A percentile compares a stretch with the other conserved stretches of the same genome.
Conservation (phyloP, 2,113 vertebrate species). For the Channa maculata region DNA sequence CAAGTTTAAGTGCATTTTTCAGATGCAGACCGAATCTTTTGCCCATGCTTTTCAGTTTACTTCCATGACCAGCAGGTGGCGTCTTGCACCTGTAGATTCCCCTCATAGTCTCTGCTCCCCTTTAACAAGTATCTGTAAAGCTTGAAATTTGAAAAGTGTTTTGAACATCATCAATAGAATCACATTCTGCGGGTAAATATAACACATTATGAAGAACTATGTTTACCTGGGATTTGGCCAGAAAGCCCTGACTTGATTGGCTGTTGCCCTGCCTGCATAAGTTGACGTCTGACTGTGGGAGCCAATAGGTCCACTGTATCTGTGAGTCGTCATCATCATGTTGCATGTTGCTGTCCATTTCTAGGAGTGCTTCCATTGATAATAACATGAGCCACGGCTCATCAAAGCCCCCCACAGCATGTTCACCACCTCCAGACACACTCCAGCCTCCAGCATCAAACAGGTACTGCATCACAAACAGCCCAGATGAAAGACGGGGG, state of each 20-base stretch:
- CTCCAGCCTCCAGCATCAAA: slow-evolving; percentile 65
- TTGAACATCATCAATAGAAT: slow-evolving; percentile 9
- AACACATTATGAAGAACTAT: slow-evolving; percentile 5
- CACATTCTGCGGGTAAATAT: background rate
- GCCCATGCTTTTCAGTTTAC: slow-evolving; percentile 1
- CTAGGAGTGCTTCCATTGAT: slow-evolving; percentile 65
- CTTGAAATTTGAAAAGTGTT: background rate
- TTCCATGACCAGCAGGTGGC: slow-evolving; percentile 69
- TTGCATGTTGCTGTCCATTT: slow-evolving; percentile 74
- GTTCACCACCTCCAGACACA: slow-evolving; percentile 58
- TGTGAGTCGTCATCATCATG: slow-evolving; percentile 59
- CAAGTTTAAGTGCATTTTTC: accelerated
- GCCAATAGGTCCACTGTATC: slow-evolving; percentile 52
- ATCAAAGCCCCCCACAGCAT: slow-evolving; percentile 59
- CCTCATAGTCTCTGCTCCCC: background rate
- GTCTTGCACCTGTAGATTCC: background rate
- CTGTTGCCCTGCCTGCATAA: slow-evolving; percentile 35
- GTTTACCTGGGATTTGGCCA: background rate
- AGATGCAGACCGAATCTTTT: background rate
- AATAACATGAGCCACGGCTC: slow-evolving; percentile 61
- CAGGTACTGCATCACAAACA: slow-evolving; percentile 76
- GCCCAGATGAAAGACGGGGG: background rate
- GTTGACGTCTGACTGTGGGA: background rate
- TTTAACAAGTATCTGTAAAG: background rate
- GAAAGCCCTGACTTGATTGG: background rate